Evolutionary conservation across 2,888 invertebrate species (phyloP).

Genomic region (Metopia argyrocephala): DNA sequence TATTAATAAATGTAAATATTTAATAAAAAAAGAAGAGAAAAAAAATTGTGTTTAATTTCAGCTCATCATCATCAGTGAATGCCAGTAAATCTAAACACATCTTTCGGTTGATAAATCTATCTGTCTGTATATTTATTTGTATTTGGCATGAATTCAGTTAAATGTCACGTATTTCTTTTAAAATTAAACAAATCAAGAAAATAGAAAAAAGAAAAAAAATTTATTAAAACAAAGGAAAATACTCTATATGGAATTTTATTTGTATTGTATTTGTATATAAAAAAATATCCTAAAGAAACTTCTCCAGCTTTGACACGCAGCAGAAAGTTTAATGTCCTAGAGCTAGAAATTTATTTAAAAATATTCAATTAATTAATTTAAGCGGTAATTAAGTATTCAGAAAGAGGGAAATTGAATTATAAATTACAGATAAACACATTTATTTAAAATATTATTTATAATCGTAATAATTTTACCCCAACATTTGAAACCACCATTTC

Average conservation of each 20-base stretch:
- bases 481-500: too few species aligned
- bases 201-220: too few species aligned
- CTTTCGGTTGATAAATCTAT: not conserved
- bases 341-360: not conserved
- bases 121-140: not conserved
- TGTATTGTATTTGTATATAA: too few species aligned
- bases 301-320: too few species aligned
- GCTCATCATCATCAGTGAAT: conserved; percentile 24
- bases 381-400: conserved; percentile 17
- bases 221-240: too few species aligned
- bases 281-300: too few species aligned
- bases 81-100: not conserved
- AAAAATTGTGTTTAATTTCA: conserved; percentile 2
- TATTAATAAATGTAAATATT: conserved; percentile 63
- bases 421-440: too few species aligned
- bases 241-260: too few species aligned
- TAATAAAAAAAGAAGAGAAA: not conserved
- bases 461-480: too few species aligned
- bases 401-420: too few species aligned
- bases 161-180: conserved; percentile 59
- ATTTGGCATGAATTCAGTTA: conserved; percentile 57
- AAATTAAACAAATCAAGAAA: conserved; percentile 11
- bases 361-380: conserved; percentile 11
- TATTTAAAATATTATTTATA: too few species aligned
- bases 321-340: conserved; percentile 11